Base-by-base conservation (phyloP, 2,113 vertebrate species). In the Alces alces region DNA sequence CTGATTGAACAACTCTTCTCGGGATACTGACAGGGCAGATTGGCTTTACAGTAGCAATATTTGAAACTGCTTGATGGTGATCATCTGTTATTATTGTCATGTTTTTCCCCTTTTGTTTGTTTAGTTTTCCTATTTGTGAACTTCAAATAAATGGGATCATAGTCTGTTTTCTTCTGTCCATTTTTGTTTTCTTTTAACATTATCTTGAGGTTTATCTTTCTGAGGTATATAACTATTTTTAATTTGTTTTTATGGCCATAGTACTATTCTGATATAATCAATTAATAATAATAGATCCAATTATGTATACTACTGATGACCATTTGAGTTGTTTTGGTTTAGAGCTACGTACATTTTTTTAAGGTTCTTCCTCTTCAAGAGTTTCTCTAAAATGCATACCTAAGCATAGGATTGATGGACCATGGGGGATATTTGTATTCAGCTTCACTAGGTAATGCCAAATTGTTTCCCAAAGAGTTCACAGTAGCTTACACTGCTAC, bases 131-230 rank as follows among this genome's bases (percentile, higher is more conserved):
- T 86, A 0, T 86, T 86, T 19, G 25, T 86, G 55, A 91, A 39
- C 66, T 64, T 91, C 52, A 86, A 5, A 45, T 86, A 86, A 91
- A 64, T 86, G 76, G 23, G 30, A 82, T 70, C 39, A 89, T 89
- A 39, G 52, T 89, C 61, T 76, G 14, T 57, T 52, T 90, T 85
- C 5, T 90, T 85, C 11, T 23, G 58, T 78, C 66, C 45, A 15
- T 83, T 70, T 92, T 66, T n/a, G 33, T 73, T 73, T 27, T 10
- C 45, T 78, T 61, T 78, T 78, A 55, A 36, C 36, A 64, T 86
- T 95, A n/a, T 86, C 55, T 95, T 86, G 57, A 95, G 55, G 54
- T 91, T 95, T 95, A 45, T 33, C 54, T 58, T 94, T 73, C 76
- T 91, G 16, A 79, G 82, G 23, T 91, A 5, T 78, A 91, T 61